Evolutionary conservation across 2,888 invertebrate genomes (phyloP).

Genomic region (Camponotus fellah): DNA sequence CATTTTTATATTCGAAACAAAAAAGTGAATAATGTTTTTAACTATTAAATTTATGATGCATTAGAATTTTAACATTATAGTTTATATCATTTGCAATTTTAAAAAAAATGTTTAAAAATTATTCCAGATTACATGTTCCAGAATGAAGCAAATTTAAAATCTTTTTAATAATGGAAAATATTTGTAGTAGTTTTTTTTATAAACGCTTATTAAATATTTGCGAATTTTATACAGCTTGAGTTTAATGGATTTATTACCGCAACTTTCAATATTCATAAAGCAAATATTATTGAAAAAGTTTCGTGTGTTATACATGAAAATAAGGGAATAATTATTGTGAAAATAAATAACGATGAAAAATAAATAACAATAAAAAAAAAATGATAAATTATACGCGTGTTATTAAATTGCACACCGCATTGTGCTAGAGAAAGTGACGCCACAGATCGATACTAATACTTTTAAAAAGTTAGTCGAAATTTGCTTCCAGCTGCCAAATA

Average conservation of each 20-base stretch:
- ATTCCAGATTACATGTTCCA: not conserved
- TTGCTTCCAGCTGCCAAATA: conserved; percentile 17
- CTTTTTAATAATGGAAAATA: conserved; percentile 7
- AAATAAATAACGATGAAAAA: no score
- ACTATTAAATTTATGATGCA: not conserved
- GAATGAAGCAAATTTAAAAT: not conserved
- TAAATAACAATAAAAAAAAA: no score
- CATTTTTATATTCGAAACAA: not conserved
- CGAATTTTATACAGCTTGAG: not conserved
- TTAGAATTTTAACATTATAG: not conserved
- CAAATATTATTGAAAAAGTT: conserved; percentile 18
- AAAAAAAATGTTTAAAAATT: not conserved
- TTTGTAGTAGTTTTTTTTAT: not conserved
- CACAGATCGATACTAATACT: conserved; percentile 26
- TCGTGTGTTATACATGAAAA: not conserved
- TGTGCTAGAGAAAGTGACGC: conserved; percentile 2
- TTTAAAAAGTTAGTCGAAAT: conserved; percentile 36
- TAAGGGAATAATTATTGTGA: conserved; percentile 8
- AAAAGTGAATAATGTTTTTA: not conserved
- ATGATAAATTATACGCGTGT: not conserved
- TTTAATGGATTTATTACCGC: not conserved
- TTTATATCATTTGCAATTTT: not conserved
- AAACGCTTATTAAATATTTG: conserved; percentile 2
- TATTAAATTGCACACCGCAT: conserved; percentile 1
- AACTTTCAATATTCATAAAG: not conserved